Conservation (phyloP, 2,797 vertebrate genomes). For the Hoplostethus atlanticus region DNA sequence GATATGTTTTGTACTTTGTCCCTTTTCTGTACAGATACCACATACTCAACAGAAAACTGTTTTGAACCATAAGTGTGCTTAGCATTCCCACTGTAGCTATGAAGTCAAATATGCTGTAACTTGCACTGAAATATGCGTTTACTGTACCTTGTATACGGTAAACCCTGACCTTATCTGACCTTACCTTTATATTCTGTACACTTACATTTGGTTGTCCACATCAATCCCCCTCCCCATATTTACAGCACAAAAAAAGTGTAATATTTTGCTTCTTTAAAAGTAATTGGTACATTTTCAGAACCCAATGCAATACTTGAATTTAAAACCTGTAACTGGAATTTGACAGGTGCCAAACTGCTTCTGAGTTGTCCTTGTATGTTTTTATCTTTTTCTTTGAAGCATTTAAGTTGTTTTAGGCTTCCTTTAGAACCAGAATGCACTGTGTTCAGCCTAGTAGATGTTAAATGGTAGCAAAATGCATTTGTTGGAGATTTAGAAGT, state of each 20-base stretch:
- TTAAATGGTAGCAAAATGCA: constrained; percentile 19
- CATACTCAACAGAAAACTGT: constrained; percentile 76
- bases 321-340: constrained; percentile 15
- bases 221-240: constrained; percentile 20
- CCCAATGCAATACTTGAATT: constrained; percentile 19
- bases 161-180: constrained; percentile 57
- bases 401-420: background rate
- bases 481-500: constrained; percentile 16
- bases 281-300: constrained; percentile 12
- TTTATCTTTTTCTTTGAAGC: background rate
- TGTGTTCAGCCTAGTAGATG: constrained; percentile 25
- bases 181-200: constrained; percentile 48
- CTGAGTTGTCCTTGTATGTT: background rate
- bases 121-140: constrained; percentile 79
- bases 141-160: constrained; percentile 61
- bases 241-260: constrained; percentile 47
- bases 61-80: constrained; percentile 89
- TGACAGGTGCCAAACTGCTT: constrained; percentile 18
- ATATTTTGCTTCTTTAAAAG: constrained; percentile 21
- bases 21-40: constrained; percentile 69
- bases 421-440: constrained; percentile 24
- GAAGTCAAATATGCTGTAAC: constrained; percentile 77
- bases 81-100: constrained; percentile 82
- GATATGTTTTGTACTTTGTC: constrained; percentile 73
- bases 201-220: constrained; percentile 25